Evolutionary conservation across 2,888 invertebrate species (phyloP).

Genomic region (Glomeris marginata): DNA sequence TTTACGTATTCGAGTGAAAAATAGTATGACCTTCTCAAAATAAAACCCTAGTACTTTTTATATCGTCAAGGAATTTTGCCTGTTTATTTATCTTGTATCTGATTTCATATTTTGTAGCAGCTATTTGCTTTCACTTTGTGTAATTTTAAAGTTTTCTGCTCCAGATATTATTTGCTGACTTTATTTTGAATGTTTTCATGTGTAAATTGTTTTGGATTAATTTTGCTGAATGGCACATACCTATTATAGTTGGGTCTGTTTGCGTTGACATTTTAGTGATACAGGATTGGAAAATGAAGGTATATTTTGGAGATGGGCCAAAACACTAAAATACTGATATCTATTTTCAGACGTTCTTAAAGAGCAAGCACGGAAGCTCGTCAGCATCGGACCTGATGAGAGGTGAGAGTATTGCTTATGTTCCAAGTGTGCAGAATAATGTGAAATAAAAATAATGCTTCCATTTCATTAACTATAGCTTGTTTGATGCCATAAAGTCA

Average conservation of each 20-base stretch:
- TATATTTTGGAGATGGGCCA: too few relatives aligned
- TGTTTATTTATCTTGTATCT: neutral
- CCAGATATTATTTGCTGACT: neutral
- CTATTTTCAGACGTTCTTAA: slow-evolving; percentile 56
- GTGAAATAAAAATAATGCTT: neutral
- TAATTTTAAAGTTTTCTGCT: neutral
- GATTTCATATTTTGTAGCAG: neutral
- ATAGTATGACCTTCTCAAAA: neutral
- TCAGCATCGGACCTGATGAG: slow-evolving; percentile 81
- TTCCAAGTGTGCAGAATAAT: slow-evolving; percentile 2
- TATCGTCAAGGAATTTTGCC: neutral
- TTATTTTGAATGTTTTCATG: too few relatives aligned
- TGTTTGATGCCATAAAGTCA: slow-evolving; percentile 84
- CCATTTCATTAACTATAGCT: slow-evolving; percentile 30
- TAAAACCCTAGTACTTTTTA: neutral
- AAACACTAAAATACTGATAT: neutral
- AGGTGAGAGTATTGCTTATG: slow-evolving; percentile 28
- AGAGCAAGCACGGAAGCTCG: slow-evolving; percentile 69
- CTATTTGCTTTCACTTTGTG: neutral
- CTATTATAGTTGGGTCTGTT: neutral
- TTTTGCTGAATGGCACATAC: neutral
- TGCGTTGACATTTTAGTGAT: too few relatives aligned
- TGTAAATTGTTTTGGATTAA: too few relatives aligned
- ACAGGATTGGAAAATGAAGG: too few relatives aligned
- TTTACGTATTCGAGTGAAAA: neutral